Evolutionary conservation across 2,888 invertebrate genomes (phyloP), one percentile per base, ranked within the genome.

Genomic region (Diarsia brunnea): DNA sequence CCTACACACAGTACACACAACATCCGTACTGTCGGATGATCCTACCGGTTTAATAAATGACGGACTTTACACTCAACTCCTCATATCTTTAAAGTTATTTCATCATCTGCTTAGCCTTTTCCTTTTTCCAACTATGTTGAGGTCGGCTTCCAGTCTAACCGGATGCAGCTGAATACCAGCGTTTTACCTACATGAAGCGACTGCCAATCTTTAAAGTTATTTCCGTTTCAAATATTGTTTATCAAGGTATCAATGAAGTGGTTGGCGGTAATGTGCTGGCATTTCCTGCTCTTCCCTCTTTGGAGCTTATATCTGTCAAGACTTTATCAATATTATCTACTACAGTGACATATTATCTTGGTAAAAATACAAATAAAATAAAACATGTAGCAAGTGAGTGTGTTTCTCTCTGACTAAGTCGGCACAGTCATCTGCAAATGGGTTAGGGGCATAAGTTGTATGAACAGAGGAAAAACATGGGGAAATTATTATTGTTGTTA

Each of bases 301-400:
- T 2, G 2, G 1, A 55, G 66, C 66, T 81, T 67, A 78, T 12
- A 75, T 19, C n/a, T 68, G 82, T 81, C 78, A 81, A 45, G 75
- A 47, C n/a, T 65, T n/a, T 53, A 19, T 10, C n/a, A 38, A 61
- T 60, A 47, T 72, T 79, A 77, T 79, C 79, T 49, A 14, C 27
- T 27, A 47, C n/a, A 12, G 5, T 47, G 31, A 51, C 21, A 38
- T 38, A 38, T 43, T 79, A 73, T 60, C 81, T 74, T 78, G 11
- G 38, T 24, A 65, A 73, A 65, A 78, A 47, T 78, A 79, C 43
- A 49, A 64, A 77, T 72, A 79, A 71, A 64, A 24, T 19, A 24
- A 51, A 51, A 73, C 64, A 78, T 14, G 64, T 51, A 64, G 10
- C 24, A 14, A 31, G 24, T 14, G 55, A 38, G 55, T 70, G 63